A percentile compares a stretch with the other conserved stretches of the same genome.
Conservation (phyloP, 2,797 vertebrate genomes). For the Peromyscus nudipes region DNA sequence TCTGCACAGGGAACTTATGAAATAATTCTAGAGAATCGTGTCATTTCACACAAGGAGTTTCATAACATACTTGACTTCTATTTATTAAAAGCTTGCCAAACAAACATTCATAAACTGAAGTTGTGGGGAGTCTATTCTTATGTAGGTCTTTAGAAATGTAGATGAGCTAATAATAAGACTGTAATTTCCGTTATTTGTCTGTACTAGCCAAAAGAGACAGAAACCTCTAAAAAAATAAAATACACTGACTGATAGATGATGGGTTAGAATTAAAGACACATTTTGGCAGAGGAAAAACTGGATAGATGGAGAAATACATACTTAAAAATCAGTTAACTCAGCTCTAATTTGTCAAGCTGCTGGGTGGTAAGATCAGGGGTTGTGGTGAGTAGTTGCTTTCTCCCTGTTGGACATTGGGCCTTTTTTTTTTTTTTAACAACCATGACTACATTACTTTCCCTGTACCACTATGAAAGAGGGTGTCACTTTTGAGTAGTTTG, state of each 20-base stretch:
- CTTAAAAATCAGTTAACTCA: constrained; percentile 41
- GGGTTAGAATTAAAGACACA: background rate
- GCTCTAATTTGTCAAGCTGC: background rate
- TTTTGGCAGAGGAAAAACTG: background rate
- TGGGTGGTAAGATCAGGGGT: background rate
- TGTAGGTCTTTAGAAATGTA: background rate
- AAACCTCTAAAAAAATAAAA: constrained; percentile 14
- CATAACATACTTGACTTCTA: constrained; percentile 9
- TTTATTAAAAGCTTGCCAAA: constrained; percentile 27
- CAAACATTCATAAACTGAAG: constrained; percentile 65
- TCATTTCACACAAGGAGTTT: constrained; percentile 51
- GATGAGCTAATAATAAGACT: background rate
- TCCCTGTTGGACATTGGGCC: background rate
- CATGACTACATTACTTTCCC: constrained; percentile 19
- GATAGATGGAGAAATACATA: background rate
- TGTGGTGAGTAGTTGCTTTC: constrained; percentile 23
- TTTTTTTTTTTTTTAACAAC: background rate
- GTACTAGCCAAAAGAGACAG: background rate
- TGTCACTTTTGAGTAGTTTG: constrained; percentile 43
- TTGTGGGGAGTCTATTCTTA: background rate
- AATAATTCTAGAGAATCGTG: background rate
- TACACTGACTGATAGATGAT: background rate
- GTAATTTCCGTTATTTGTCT: constrained; percentile 15
- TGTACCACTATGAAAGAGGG: constrained; percentile 7
- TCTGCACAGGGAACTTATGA: constrained; percentile 15